These are phyloP conservation scores for Samia ricini DNA, from an alignment of 1,140 invertebrate genomes.

Conservation along the genomic window DNA sequence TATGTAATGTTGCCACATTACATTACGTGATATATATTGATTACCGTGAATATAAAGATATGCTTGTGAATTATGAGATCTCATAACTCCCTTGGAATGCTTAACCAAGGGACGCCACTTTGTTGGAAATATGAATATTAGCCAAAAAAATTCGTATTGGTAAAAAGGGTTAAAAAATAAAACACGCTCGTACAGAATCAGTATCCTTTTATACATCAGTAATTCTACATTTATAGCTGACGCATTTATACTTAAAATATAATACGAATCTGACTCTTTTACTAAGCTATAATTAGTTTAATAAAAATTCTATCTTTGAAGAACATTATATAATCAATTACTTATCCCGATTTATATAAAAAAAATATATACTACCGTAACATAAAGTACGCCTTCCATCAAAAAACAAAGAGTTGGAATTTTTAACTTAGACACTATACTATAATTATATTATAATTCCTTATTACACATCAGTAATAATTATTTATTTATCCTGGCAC, in stretches of 20 bases:
- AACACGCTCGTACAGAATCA: conserved; percentile 65
- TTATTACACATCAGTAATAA: conserved; percentile 42
- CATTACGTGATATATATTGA: no score
- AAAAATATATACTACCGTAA: conserved; percentile 49
- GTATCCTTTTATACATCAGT: conserved; percentile 70
- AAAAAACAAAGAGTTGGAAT: conserved; percentile 29
- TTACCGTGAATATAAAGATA: no score
- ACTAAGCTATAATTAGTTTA: conserved; percentile 53
- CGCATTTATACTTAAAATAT: conserved; percentile 65
- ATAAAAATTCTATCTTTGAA: conserved; percentile 64
- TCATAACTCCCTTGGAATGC: no score
- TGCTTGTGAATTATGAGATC: no score
- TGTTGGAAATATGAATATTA: background rate
- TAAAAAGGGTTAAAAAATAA: conserved; percentile 41
- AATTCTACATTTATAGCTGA: conserved; percentile 62
- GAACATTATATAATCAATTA: conserved; percentile 45
- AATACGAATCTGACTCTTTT: conserved; percentile 71
- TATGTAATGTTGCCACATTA: no score
- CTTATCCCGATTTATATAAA: conserved; percentile 44
- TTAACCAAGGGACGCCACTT: no score
- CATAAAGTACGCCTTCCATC: conserved; percentile 23
- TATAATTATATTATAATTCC: conserved; percentile 27
- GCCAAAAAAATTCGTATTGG: background rate
- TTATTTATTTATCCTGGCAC: conserved; percentile 35
- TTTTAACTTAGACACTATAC: conserved; percentile 27